Evolutionary conservation across 2,797 vertebrate genomes (phyloP), one percentile per base, ranked within the genome.

Genomic region (Brachymystax lenok): DNA sequence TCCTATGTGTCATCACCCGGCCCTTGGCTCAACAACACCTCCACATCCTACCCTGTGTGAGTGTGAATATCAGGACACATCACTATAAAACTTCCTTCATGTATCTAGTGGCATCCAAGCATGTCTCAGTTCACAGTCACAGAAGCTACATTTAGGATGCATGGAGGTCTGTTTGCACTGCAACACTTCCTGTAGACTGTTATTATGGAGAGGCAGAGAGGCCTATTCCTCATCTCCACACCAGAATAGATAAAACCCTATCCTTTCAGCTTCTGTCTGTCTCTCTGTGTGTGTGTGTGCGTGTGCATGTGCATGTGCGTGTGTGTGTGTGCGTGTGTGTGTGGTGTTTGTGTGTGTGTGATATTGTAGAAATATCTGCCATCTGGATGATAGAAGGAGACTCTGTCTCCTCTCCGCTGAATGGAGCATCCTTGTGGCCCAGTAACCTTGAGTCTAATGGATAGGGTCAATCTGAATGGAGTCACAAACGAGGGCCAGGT

Each of bases 371-470:
- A 12, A 46, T 46, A 12, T 46, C 40, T 46, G 40, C 2, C 40
- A 0, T 46, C 10, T 46, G 40, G 40, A 46, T 46, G 40, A 46
- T 1, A 46, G 40, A 46, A 10, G 40, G 40, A 46, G 40, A 46
- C 10, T 7, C 40, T 51, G 21, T 30, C 59, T 27, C 21, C 28
- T 68, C 80, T 81, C 76, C 68, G 83, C 86, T 87, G 80, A 81
- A 83, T 89, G 83, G 79, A 84, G 83, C 75, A 88, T 87, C 89
- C 89, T 89, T 85, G 87, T 88, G 79, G 82, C 82, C 86, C 77
- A 72, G 87, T 92, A 88, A 93, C 93, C 92, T 94, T 94, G 90
- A 78, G 82, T 77, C 80, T 90, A 92, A 93, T 89, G 79, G 85
- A 85, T 82, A 86, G 82, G 88, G 88, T 90, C 86, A 90, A 61